These are phyloP conservation scores for Melanaphis sacchari DNA, from an alignment of 1,140 invertebrate genomes.

Conservation along the genomic window DNA sequence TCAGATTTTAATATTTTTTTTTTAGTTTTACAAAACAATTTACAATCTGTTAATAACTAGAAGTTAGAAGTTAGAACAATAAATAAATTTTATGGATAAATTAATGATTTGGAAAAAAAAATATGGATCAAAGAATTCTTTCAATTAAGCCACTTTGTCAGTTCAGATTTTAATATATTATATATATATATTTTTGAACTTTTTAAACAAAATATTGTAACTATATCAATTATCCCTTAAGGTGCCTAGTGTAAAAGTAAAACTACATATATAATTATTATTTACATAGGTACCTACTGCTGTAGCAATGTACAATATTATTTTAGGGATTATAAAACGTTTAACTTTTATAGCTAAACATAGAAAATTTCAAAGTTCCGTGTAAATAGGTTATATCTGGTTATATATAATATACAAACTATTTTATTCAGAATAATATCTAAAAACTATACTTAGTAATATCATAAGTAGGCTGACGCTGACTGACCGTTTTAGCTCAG, in stretches of 20 bases:
- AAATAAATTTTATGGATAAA: neutral
- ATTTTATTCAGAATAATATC: too few relatives aligned
- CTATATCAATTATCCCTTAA: neutral
- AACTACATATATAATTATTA: neutral
- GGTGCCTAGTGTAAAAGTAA: neutral
- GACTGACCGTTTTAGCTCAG: neutral
- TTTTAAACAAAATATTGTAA: slow-evolving; percentile 12
- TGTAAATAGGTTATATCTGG: too few relatives aligned
- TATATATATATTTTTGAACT: neutral
- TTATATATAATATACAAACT: too few relatives aligned
- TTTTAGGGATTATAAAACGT: too few relatives aligned
- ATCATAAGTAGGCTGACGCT: too few relatives aligned
- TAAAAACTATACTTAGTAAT: too few relatives aligned
- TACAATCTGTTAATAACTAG: neutral
- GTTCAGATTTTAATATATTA: neutral
- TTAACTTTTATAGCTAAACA: too few relatives aligned
- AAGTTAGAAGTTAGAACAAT: neutral
- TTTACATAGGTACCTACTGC: neutral
- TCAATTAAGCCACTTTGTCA: too few relatives aligned
- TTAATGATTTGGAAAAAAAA: neutral
- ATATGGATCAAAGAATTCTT: too few relatives aligned
- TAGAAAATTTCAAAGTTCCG: too few relatives aligned
- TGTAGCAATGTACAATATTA: too few relatives aligned
- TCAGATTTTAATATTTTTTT: neutral
- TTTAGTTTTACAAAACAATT: neutral